Evolutionary conservation across 1,140 invertebrate genomes (phyloP), one percentile per base, ranked within the genome.

Genomic region (Heliconius hermathena): DNA sequence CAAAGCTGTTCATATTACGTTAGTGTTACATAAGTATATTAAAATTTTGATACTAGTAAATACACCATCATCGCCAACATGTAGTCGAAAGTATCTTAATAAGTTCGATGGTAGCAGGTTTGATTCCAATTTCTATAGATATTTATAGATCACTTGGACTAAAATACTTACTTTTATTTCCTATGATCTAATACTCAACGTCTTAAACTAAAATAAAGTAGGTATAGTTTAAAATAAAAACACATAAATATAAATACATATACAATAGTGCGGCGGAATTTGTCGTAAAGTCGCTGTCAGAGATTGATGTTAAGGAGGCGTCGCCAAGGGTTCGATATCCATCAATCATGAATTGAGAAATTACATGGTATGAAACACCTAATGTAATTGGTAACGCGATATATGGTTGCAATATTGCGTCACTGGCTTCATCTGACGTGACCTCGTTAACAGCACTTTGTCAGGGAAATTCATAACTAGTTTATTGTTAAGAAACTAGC

Each of bases 301-400:
- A 78, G 76, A 78, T 78, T 78, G 52, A 78, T 78, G 76, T 57
- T 20, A 49, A 78, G 71, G 52, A 73, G 49, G 22, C 22, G 70
- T 54, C 38, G 76, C 72, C 76, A n/a, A 60, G 71, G 71, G 71
- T 13, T 76, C 60, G 60, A 70, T 70, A 60, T 66, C 13, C 29
- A 77, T 77, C 70, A 49, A 77, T 77, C 76, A 77, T 70, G 41
- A 71, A 13, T 3, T 41, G 20, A 77, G 26, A 9, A 71, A 71
- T 54, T 71, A 77, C 46, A 72, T 8, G 16, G 33, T 20, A 41
- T 72, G 38, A 20, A 73, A 26, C 72, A 49, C 41, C 72, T 77
- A 70, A 77, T 70, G 70, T 49, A 77, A 72, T 72, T 33, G 29
- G 38, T 26, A 72, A 54, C 66, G 49, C 70, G 70, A 77, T 77